Evolutionary conservation across 53 echinoderm and acorn worm genomes (phyloP).

Genomic region (Echinometra lucunter): DNA sequence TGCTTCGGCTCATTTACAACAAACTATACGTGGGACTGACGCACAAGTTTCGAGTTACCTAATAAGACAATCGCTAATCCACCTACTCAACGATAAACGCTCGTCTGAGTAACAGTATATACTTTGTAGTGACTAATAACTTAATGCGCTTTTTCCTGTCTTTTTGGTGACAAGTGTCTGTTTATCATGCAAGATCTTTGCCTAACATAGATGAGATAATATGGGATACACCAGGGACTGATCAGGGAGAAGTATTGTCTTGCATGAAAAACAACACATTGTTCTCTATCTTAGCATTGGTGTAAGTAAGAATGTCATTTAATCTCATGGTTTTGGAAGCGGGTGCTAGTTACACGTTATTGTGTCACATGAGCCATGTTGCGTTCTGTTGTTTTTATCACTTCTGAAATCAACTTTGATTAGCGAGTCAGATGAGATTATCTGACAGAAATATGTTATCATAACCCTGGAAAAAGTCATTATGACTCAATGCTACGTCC

Average conservation of each 20-base stretch:
- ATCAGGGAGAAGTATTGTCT: background rate
- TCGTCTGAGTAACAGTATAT: conserved; percentile 31
- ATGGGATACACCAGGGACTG: background rate
- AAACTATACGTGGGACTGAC: background rate
- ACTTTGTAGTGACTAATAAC: background rate
- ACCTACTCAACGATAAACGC: background rate
- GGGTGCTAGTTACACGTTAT: background rate
- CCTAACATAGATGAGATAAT: background rate
- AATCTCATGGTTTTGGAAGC: background rate
- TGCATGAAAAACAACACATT: conserved; percentile 17
- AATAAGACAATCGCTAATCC: conserved; percentile 33
- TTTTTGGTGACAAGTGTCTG: conserved; percentile 27
- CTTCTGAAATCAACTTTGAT: background rate
- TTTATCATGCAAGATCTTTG: conserved; percentile 16
- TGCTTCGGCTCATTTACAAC: background rate
- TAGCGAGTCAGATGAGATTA: background rate
- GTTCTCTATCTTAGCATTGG: background rate
- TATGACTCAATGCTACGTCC: too few relatives aligned
- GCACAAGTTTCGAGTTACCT: conserved; percentile 33
- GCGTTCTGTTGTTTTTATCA: background rate
- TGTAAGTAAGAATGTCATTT: background rate
- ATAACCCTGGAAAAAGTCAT: too few relatives aligned
- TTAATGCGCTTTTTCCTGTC: conserved; percentile 54
- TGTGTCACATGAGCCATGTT: background rate
- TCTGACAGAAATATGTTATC: too few relatives aligned